Evolutionary conservation across 2,888 invertebrate species (phyloP), one percentile per base, ranked within the genome.

Genomic region (Ryuthela nishihirai): DNA sequence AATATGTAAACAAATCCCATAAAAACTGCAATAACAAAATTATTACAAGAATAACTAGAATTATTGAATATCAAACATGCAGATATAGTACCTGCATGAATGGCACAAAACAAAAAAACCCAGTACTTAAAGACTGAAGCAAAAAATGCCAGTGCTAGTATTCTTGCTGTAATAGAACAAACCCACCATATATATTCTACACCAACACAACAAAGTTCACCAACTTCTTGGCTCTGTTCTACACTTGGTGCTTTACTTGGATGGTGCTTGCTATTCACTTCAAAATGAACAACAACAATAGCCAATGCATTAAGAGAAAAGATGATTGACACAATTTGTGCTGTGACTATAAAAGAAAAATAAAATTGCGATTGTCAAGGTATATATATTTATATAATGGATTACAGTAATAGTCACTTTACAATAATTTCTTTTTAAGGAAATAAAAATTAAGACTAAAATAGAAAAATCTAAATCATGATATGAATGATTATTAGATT

Each of bases 251-350:
- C 70, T 87, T 84, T 81, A 15, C 86, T 83, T 62, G 89, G 82
- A 74, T 90, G 87, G 74, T 92, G 62, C 23, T 62, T 52, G 35
- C 52, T 52, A 46, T 62, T 54, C 6, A 55, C 54, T 23, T 62
- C 55, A 40, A 62, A 93, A 9, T 87, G 85, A 0, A 87, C 87
- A 76, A 93, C 81, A 43, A 89, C 86, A 90, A 91, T 92, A 0
- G 89, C 87, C 81, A 92, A 84, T 64, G 89, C 88, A 17, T 85
- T 77, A 61, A 92, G 81, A 0, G 91, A 91, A 26, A 86, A 86
- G 2, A 80, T 77, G 54, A 90, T 85, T 0, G 88, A 88, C 20
- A 84, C 76, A 35, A 81, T 73, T 74, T 88, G 88, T 70, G 82
- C 79, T 32, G 79, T 65, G 68, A 84, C 84, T 75, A 65, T 5